Evolutionary conservation across 2,888 invertebrate species (phyloP).

Genomic region (Phalangium opilio): DNA sequence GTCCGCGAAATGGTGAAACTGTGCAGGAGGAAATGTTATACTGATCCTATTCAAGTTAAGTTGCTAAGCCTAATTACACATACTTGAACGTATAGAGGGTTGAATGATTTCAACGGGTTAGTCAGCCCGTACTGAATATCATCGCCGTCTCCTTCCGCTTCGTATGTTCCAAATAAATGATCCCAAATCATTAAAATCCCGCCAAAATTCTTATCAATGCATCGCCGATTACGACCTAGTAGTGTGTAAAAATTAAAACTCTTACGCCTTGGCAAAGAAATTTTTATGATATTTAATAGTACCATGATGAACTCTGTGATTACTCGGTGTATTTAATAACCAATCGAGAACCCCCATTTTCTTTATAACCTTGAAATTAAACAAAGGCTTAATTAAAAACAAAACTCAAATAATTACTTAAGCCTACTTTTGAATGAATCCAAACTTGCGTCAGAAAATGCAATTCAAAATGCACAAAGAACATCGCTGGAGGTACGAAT

Average conservation of each 20-base stretch:
- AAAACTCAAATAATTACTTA: neutral
- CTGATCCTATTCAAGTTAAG: too few relatives aligned
- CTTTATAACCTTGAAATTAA: constrained; percentile 4
- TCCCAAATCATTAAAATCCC: constrained; percentile 84
- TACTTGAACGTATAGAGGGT: constrained; percentile 45
- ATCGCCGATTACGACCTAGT: constrained; percentile 67
- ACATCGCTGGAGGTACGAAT: too few relatives aligned
- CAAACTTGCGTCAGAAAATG: too few relatives aligned
- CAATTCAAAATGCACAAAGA: too few relatives aligned
- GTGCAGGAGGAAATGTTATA: too few relatives aligned
- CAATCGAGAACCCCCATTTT: constrained; percentile 11
- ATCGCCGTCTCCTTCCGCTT: constrained; percentile 45
- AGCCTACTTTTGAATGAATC: too few relatives aligned
- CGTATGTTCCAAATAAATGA: constrained; percentile 62
- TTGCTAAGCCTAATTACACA: too few relatives aligned
- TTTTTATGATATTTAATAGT: neutral
- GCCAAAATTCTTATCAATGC: constrained; percentile 81
- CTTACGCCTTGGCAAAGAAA: neutral
- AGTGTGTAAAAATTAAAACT: neutral
- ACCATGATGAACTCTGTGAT: constrained; percentile 16
- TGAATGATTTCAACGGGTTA: constrained; percentile 60
- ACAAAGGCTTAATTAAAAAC: neutral
- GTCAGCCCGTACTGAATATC: constrained; percentile 71
- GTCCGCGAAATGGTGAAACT: constrained; percentile 51
- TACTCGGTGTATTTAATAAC: constrained; percentile 11